Base-by-base conservation (phyloP, 2,797 vertebrate genomes). In the Clarias laeviceps region DNA sequence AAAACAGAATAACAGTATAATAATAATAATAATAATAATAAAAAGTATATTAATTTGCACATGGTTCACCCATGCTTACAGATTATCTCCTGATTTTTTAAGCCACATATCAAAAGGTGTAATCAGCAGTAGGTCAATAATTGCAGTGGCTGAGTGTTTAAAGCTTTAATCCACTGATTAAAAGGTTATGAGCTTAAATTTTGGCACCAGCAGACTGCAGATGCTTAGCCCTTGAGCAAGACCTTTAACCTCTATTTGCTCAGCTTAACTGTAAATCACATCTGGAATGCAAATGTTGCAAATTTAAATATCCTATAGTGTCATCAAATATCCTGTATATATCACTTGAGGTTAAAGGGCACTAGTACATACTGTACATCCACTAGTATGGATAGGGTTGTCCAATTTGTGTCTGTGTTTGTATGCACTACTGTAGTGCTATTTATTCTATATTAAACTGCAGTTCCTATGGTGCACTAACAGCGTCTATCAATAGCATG, bases 81-180 rank as follows among this genome's bases (percentile, higher is more conserved):
- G 40, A 73, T 7, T 50, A 50, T 45, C 50, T 73, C 40, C 40
- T 73, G 24, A 27, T 27, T 54, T 45, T 54, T 74, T 27, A 27
- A 8, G 40, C 70, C 40, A 72, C 5, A 50, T 29, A 15, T 56
- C 72, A 56, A 29, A 27, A 57, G 17, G 32, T 32, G 27, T 76
- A 57, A 77, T 77, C 27, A 59, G 57, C 32, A 59, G 54, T 32
- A 34, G 27, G 74, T 34, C 54, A 59, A 27, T 77, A 77, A 77
- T 59, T 32, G 54, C 22, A 11, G 56, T 61, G 32, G 32, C 32
- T 61, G 2, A 24, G 22, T 4, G 76, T 34, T 78, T 78, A 17
- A 37, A 32, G 57, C 32, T 29, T 78, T 78, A n/a, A 78, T 54
- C 18, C n/a, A 24, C 32, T 37, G 57, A 24, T 78, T 57, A 61